Evolutionary conservation across 2,797 vertebrate genomes (phyloP), one percentile per base, ranked within the genome.

Genomic region (Bryconaethiops microstoma): DNA sequence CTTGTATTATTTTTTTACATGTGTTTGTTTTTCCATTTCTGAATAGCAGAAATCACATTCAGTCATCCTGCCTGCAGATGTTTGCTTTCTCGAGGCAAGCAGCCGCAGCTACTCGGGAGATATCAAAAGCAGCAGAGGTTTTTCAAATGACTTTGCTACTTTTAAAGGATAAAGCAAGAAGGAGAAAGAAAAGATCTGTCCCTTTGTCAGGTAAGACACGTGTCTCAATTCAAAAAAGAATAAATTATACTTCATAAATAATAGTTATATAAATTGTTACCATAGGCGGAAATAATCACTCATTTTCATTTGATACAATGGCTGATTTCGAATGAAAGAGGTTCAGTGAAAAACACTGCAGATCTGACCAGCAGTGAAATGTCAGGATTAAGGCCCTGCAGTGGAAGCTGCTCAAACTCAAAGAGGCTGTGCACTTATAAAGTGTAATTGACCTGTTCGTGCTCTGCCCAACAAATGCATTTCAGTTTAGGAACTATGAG

Each of bases 81-180:
- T 91, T 95, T 83, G 77, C 88, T 52, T 92, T 95, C 68, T 90
- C 88, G 65, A 95, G 94, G 52, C 89, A 90, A 86, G 87, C 88
- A 0, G 92, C 95, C 80, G 80, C 88, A 7, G 91, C 94, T 16
- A 94, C 89, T 48, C 81, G 74, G 70, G 90, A 90, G 57, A 69
- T 93, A 79, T 92, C 92, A 83, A 91, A 77, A 86, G 94, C 95
- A 14, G 96, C 96, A 0, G 96, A 96, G 86, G 81, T 94, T 86
- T 96, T 95, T 91, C 95, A 96, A 83, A 88, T 89, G 68, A 94
- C 93, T 13, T 74, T 95, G 62, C 88, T 82, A 78, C 76, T 91
- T 39, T 74, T 95, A 29, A 94, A 89, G 85, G 84, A 86, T 50
- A 91, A 87, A 55, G 82, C 83, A 45, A 88, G 78, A 68, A 88